Base-by-base conservation (phyloP, 2,888 invertebrate genomes). In the Sphaerophoria taeniata region DNA sequence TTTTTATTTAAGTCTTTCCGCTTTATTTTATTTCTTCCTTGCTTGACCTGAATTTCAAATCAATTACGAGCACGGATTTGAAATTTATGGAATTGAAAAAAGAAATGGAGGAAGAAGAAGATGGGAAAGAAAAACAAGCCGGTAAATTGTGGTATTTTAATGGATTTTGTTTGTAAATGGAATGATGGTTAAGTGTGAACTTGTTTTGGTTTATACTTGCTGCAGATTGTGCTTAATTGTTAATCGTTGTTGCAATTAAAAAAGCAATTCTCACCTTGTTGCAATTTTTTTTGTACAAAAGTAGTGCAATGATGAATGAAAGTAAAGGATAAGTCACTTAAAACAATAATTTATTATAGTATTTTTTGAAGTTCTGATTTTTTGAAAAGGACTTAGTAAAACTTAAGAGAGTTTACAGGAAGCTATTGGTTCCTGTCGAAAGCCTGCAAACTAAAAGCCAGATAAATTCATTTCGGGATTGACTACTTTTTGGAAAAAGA, bases 21-120 rank as follows among this genome's bases (percentile, higher is more conserved):
- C 11, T 4, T 12, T 24, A 9, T 61, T 53, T 45, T 55, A 55
- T 16, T 53, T 11, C 33, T 53, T 53, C 65, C 34, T 63, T 24
- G 51, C 63, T 73, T 73, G 73, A 70, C 82, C 83, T 83, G 78
- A 83, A 83, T 83, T 83, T 74, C 63, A 65, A 70, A 58, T 83
- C 83, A 83, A 83, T 83, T 83, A 74, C 70, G 65, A 45, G 45
- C 49, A 39, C 49, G 58, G 61, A 43, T 43, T 55, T 77, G 34
- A 61, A 49, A 51, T 82, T 71, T 82, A 74, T 80, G 14, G 71
- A 65, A 34, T 34, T 45, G 7, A 43, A 43, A 6, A 12, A 31
- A 45, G 31, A 24, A 24, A 39, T 2, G 7, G 7, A 43, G 11
- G n/a, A n/a, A n/a, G n/a, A 39, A 51, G n/a, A 9, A 33, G 3